Base-by-base conservation (phyloP, 2,888 invertebrate species). In the Blastobasis lacticolella region DNA sequence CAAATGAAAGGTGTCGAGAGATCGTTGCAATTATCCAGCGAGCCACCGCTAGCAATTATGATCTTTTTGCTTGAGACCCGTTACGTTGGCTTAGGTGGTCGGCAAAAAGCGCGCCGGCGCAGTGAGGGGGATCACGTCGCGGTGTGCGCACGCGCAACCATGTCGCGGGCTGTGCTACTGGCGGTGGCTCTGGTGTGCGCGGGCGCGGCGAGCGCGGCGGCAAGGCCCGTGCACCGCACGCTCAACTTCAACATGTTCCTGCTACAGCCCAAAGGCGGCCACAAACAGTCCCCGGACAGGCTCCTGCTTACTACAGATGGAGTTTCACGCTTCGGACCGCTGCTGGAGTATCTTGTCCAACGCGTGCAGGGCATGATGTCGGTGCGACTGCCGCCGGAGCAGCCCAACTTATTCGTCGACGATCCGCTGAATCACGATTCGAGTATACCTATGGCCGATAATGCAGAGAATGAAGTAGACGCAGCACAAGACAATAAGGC, bases 301-400 rank as follows among this genome's bases (percentile, higher is more conserved):
- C 48, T 64, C 37, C 52, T 63, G 1, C 47, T 63, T 23, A 57
- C 59, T 23, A 62, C 61, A 8, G 55, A 63, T 37, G 64, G 63
- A 6, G 54, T 69, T 8, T 81, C 79, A 38, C 76, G 89, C 68
- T 90, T 92, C 67, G 92, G 92, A 36, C 90, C 90, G 0, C 67
- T 91, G 42, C 63, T 92, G 45, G 92, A 92, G 67, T 84, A 87
- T 54, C 66, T 92, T 10, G 82, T 91, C 7, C 92, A 92, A 64
- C 81, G 90, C 53, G 86, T 92, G 50, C 92, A 92, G 70, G 82
- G 89, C 5, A 89, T 89, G 58, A 90, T 90, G 69, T 92, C 92
- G 0, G 86, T 90, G 9, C 90, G 91, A 61, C 78, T 88, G 50
- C 81, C 90, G 50, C 85, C 88, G 60, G 89, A 90, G 69, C 23